Evolutionary conservation across 1,140 invertebrate species (phyloP), one percentile per base, ranked within the genome.

Genomic region (Cherax destructor): DNA sequence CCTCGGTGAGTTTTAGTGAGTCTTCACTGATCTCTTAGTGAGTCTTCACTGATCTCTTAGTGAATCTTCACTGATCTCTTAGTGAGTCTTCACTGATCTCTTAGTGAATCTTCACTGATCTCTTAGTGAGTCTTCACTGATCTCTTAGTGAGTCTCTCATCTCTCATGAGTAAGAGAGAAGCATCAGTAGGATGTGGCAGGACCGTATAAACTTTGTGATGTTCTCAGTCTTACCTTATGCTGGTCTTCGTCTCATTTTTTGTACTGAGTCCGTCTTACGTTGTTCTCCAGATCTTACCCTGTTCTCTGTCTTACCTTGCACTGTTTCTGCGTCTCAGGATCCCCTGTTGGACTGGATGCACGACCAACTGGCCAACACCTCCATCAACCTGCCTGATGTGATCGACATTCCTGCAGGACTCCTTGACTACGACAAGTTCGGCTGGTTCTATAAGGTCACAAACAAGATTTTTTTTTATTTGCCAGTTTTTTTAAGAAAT

Each of bases 391-490:
- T 89, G 16, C 83, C 88, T 10, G 9, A 9, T 56, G 52, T 9
- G 52, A 56, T 56, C 52, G 13, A 56, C 52, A 10, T 56, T 56
- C 52, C 52, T 56, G 76, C 88, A 4, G 88, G 88, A 1, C 83
- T 91, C 18, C 50, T 74, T 18, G 76, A 79, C 56, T 91, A 91
- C n/a, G 88, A 86, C 61, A 84, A 83, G 24, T 91, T 91, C 56
- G 88, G 74, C 3, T 91, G 88, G 88, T 91, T 91, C 65, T 91
- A 91, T 41, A 85, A 79, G 74, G 88, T 91, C 52, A 41, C 30
- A 41, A 41, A 41, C 30, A 41, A 41, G 30, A 41, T 41, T 41
- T 41, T 2, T 2, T 41, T 41, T 41, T 41, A 41, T 41, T 41
- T 41, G 30, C 30, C 30, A 41, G 0, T 2, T 41, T 41, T 41